A percentile compares a stretch with the other conserved stretches of the same genome.
These are phyloP conservation scores for Spodoptera exigua DNA, from an alignment of 2,888 invertebrate species.

Conservation along the genomic window DNA sequence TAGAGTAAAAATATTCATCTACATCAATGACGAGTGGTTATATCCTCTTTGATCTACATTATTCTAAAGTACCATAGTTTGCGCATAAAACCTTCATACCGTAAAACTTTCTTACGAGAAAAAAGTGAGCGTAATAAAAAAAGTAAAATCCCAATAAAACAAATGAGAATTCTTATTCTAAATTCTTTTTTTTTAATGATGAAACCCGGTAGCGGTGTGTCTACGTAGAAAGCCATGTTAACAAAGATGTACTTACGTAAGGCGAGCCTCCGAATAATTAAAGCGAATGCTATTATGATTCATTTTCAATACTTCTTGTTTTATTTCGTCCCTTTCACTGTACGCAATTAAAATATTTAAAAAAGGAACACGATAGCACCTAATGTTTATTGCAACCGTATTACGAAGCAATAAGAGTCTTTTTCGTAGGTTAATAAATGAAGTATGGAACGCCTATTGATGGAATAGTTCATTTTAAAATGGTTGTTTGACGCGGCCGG, in stretches of 20 bases:
- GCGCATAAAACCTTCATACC: background rate
- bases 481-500: conserved; percentile 70
- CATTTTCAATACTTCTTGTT: conserved; percentile 61
- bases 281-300: conserved; percentile 49
- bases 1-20: too few species aligned
- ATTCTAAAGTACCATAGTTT: too few species aligned
- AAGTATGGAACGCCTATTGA: conserved; percentile 10
- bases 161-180: conserved; percentile 17
- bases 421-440: too few species aligned
- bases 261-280: conserved; percentile 59
- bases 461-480: conserved; percentile 53
- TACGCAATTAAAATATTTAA: conserved; percentile 73
- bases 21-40: too few species aligned
- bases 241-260: conserved; percentile 53
- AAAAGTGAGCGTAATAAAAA: background rate
- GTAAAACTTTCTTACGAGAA: background rate
- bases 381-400: conserved; percentile 31
- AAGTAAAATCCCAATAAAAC: conserved; percentile 4
- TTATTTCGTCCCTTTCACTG: conserved; percentile 73
- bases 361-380: conserved; percentile 60
- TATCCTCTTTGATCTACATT: too few species aligned
- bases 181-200: conserved; percentile 3
- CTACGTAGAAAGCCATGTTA: conserved; percentile 40
- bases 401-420: background rate
- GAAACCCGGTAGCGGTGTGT: conserved; percentile 27